These are phyloP conservation scores for Campoplex nolae DNA, from an alignment of 2,888 invertebrate genomes.

Conservation along the genomic window DNA sequence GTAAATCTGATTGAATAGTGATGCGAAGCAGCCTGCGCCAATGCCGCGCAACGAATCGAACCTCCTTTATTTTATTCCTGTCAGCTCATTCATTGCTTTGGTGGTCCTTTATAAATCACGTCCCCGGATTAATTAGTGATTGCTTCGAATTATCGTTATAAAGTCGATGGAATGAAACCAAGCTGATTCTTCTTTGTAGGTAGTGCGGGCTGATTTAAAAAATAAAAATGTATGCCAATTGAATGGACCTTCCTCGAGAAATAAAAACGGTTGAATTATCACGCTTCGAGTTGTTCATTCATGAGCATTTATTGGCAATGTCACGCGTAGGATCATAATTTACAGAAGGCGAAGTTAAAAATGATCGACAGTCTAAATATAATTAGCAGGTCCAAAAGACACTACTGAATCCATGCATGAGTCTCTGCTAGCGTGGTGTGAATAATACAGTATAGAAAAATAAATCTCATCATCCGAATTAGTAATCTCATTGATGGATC, in stretches of 20 bases:
- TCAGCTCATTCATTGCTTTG: slow-evolving; percentile 15
- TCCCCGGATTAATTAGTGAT: neutral
- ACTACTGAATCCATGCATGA: neutral
- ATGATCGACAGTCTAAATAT: neutral
- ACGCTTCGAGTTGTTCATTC: neutral
- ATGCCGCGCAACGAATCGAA: neutral
- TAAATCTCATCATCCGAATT: neutral
- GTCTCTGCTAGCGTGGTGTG: neutral
- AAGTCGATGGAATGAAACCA: neutral
- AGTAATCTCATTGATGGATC: neutral
- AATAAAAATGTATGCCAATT: neutral
- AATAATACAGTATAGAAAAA: neutral
- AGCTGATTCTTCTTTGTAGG: neutral
- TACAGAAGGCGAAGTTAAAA: neutral
- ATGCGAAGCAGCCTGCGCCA: neutral
- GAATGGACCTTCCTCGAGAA: neutral
- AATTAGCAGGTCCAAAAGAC: neutral
- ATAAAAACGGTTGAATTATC: neutral
- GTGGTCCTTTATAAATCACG: neutral
- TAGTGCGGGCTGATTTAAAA: neutral
- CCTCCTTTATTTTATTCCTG: neutral
- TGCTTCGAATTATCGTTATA: neutral
- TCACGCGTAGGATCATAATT: neutral
- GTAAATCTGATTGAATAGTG: neutral
- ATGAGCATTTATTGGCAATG: neutral